Evolutionary conservation across 2,797 vertebrate species (phyloP), one percentile per base, ranked within the genome.

Genomic region (Melanotaenia trifasciata): DNA sequence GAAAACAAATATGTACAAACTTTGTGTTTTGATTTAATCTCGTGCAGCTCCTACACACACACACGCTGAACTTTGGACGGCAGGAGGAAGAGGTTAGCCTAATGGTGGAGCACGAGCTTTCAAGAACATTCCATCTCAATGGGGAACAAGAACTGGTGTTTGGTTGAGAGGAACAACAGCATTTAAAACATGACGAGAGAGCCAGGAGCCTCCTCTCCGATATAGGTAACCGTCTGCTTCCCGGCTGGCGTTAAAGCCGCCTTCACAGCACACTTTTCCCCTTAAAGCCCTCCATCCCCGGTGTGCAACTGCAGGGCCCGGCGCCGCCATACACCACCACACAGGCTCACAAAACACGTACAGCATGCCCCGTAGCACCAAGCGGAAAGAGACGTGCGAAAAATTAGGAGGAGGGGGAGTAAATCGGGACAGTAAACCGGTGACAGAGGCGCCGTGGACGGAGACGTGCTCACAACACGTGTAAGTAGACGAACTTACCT

Each of bases 261-360:
- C 74, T 51, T 50, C 56, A 82, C 76, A 26, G 43, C 74, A 73
- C 90, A 93, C 93, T 93, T 92, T 90, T 78, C 79, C 70, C 67
- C 66, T 69, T 45, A 67, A 83, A 78, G 26, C 59, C 53, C 58
- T 35, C 30, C 74, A 84, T 79, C 85, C 87, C 90, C 83, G 84
- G 92, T 89, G 82, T 87, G 85, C 73, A 71, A 89, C 92, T 88
- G 92, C 90, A 92, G 94, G 95, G 94, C 95, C 94, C 92, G 89
- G 92, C 86, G 89, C 92, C 90, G 90, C 92, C 93, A 92, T 92
- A 88, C 88, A 88, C 87, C 77, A 76, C 10, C 77, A 78, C 86
- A 87, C 36, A 78, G 74, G 81, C 90, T 84, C 83, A 86, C 65
- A 89, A 89, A 93, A 90, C 93, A 92, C 90, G 89, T 79, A 92